Percentiles rank a stretch among this genome's conserved stretches.
These are phyloP conservation scores for Nasonovia ribisnigri DNA, from an alignment of 2,888 invertebrate genomes.

Conservation along the genomic window DNA sequence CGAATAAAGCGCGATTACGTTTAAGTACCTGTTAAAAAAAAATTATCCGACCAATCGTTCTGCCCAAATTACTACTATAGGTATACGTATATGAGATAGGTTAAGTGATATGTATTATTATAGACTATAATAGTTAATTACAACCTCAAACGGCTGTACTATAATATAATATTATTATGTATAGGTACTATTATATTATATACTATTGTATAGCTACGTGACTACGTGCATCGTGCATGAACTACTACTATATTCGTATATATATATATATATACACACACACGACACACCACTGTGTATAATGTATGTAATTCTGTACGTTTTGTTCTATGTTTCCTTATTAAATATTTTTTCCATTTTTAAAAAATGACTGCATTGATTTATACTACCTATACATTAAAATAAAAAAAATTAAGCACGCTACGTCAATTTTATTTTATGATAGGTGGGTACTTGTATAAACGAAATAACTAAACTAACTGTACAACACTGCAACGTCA, in stretches of 20 bases:
- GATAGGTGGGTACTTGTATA: background rate
- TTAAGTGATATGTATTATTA: background rate
- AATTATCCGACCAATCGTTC: background rate
- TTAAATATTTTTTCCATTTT: background rate
- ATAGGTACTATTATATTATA: background rate
- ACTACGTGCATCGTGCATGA: background rate
- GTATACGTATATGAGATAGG: background rate
- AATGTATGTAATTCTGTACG: background rate
- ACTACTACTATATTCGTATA: too few species aligned
- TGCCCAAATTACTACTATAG: background rate
- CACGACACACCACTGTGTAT: too few species aligned
- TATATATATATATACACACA: too few species aligned
- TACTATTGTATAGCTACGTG: constrained; percentile 9
- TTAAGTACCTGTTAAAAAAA: background rate
- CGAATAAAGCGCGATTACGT: background rate
- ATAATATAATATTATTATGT: background rate
- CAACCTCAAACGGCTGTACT: background rate
- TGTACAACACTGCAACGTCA: background rate
- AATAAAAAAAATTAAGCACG: background rate
- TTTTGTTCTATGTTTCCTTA: background rate
- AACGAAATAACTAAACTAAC: background rate
- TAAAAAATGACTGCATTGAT: background rate
- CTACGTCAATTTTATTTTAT: background rate
- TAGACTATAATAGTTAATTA: background rate
- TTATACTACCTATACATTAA: background rate